phyloP scores from a whole-genome alignment of 2,888 invertebrate genomes.

The Drosophila sordidula region DNA sequence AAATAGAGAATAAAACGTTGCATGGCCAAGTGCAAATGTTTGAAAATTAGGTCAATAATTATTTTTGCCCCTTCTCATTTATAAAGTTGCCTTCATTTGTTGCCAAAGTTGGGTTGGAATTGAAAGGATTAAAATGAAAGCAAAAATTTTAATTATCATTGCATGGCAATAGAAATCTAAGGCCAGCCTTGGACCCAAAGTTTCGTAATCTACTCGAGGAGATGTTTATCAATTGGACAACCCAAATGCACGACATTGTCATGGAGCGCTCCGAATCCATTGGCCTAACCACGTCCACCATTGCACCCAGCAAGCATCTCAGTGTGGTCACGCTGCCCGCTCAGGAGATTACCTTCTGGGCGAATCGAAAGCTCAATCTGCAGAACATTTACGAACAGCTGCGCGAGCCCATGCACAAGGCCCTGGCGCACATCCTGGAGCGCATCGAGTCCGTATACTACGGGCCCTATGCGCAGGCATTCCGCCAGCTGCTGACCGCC shows the following conservation, averaged over 20 bases:
- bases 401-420: constrained; percentile 91
- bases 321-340: constrained; percentile 86
- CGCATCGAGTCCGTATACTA: constrained; percentile 92
- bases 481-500: constrained; percentile 90
- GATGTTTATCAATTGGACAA: constrained; percentile 94
- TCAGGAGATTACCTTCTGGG: constrained; percentile 93
- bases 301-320: constrained; percentile 37
- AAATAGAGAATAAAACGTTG: not conserved
- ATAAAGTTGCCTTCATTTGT: constrained; percentile 29
- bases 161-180: constrained; percentile 56
- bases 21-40: constrained; percentile 30
- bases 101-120: constrained; percentile 15
- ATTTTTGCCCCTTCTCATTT: constrained; percentile 14
- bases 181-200: constrained; percentile 71
- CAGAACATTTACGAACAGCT: constrained; percentile 95
- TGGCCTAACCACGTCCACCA: constrained; percentile 21
- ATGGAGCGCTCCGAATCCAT: constrained; percentile 74
- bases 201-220: constrained; percentile 91
- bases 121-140: constrained; percentile 5
- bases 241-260: constrained; percentile 88
- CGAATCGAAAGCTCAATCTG: constrained; percentile 90
- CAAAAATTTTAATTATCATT: constrained; percentile 23
- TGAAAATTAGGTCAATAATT: constrained; percentile 56
- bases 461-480: constrained; percentile 90
- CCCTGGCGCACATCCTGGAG: constrained; percentile 92